A percentile compares a stretch with the other conserved stretches of the same genome.
phyloP scores from a whole-genome alignment of 2,888 invertebrate species.

The Congeria kusceri region DNA sequence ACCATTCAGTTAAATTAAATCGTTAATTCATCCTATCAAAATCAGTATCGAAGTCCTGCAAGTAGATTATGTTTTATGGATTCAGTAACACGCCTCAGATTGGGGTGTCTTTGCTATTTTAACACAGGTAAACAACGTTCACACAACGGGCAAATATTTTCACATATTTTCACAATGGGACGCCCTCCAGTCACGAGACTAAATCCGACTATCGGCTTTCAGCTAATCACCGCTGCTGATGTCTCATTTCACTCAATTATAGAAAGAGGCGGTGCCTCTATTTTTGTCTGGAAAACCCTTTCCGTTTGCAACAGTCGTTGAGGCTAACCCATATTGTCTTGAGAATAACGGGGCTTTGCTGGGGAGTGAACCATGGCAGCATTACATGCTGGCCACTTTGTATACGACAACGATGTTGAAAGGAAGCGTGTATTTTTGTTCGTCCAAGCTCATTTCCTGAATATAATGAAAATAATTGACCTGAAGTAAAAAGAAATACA shows the following conservation, averaged over 20 bases:
- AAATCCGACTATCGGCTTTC: neutral
- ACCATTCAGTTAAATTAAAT: neutral
- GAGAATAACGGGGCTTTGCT: too few species aligned
- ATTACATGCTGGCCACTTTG: too few species aligned
- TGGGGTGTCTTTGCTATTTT: neutral
- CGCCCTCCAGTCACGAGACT: neutral
- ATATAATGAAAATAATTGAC: too few species aligned
- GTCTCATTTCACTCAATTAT: slow-evolving; percentile 1
- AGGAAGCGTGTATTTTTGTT: too few species aligned
- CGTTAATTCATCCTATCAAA: slow-evolving; percentile 4
- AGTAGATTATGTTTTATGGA: slow-evolving; percentile 1
- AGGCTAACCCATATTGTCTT: too few species aligned
- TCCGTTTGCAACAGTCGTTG: too few species aligned
- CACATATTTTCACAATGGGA: slow-evolving; percentile 5
- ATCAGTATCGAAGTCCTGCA: neutral
- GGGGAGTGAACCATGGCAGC: too few species aligned
- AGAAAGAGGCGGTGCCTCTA: neutral
- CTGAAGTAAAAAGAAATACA: too few species aligned
- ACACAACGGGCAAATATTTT: slow-evolving; percentile 6
- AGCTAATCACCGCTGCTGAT: slow-evolving; percentile 5
- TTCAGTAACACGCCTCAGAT: slow-evolving; percentile 3
- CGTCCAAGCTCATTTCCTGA: too few species aligned
- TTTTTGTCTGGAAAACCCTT: neutral
- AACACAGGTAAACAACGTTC: slow-evolving; percentile 6
- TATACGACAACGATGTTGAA: too few species aligned